Evolutionary conservation across 2,797 vertebrate species (phyloP).

Genomic region (Bovichtus diacanthus): DNA sequence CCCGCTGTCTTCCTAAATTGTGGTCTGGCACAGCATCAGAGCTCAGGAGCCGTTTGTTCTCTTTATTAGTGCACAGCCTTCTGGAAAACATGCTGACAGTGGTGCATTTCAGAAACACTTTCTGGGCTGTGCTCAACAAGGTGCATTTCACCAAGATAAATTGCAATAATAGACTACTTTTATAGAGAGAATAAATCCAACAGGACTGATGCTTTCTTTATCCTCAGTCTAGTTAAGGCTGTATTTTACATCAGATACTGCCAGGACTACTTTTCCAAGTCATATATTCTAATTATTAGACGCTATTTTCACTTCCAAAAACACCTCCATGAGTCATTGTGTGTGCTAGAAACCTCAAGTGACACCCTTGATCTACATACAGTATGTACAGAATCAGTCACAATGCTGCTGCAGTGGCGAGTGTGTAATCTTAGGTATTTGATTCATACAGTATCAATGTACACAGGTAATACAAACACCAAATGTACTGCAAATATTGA

Average conservation of each 20-base stretch:
- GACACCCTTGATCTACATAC: slow-evolving; percentile 28
- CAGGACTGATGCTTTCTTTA: slow-evolving; percentile 20
- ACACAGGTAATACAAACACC: slow-evolving; percentile 9
- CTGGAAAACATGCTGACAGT: slow-evolving; percentile 58
- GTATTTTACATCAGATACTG: slow-evolving; percentile 18
- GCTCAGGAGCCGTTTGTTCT: slow-evolving; percentile 49
- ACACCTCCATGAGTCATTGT: slow-evolving; percentile 29
- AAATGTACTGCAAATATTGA: slow-evolving; percentile 23
- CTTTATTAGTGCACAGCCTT: slow-evolving; percentile 56
- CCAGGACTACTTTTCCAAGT: not conserved
- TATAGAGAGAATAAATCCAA: slow-evolving; percentile 46
- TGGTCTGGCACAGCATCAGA: slow-evolving; percentile 49
- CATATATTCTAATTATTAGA: slow-evolving; percentile 4
- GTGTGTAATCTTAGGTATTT: slow-evolving; percentile 26
- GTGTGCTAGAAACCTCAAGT: slow-evolving; percentile 13
- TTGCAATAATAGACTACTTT: slow-evolving; percentile 37
- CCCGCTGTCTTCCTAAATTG: not conserved
- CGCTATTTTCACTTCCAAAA: not conserved
- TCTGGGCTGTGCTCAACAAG: slow-evolving; percentile 45
- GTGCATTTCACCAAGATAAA: slow-evolving; percentile 42
- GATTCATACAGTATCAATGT: slow-evolving; percentile 8
- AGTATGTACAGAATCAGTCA: slow-evolving; percentile 23
- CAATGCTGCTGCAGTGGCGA: slow-evolving; percentile 4
- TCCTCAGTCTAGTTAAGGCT: slow-evolving; percentile 23
- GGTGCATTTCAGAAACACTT: slow-evolving; percentile 42